Evolutionary conservation across 2,113 vertebrate genomes (phyloP), one percentile per base, ranked within the genome.

Genomic region (Herpetotheres cachinnans): DNA sequence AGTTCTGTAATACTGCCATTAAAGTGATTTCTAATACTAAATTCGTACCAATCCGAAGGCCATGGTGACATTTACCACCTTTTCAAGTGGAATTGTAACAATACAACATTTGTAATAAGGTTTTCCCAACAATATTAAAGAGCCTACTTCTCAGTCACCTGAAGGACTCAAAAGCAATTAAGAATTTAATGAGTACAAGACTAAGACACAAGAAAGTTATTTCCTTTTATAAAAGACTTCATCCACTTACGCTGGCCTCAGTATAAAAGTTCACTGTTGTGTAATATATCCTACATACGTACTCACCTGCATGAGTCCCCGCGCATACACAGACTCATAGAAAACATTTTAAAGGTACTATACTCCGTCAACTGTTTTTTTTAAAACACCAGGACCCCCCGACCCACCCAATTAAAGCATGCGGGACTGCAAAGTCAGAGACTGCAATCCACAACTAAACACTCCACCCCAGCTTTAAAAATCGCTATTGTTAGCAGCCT

Each of bases 1-100:
- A 93, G 54, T 36, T 93, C 71, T 69, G 72, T 30, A 88, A 20
- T 34, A 65, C 71, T 50, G 76, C 42, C 58, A 80, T 83, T 70
- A 49, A 69, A 87, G 40, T 47, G 59, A 94, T 92, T 96, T 85
- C 91, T 92, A 59, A 85, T 86, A 93, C 66, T 89, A 91, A 95
- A 90, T 70, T 81, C 71, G 0, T 36, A 86, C 80, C 74, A 90
- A 83, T 65, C 79, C 6, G 0, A 59, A 74, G 61, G 69, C 83
- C 65, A 14, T 0, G 47, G 47, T 63, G 89, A 85, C 73, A 78
- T 69, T 84, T 15, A 50, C 81, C 82, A 93, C 58, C 44, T 90
- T 56, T 86, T 20, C 2, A 80, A 94, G 84, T 40, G 47, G 16
- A 79, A 63, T 1, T 61, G 70, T 40, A 82, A 82, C 70, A 84